phyloP scores from a whole-genome alignment of 2,113 vertebrate genomes.

The Gasterosteus nipponicus region DNA sequence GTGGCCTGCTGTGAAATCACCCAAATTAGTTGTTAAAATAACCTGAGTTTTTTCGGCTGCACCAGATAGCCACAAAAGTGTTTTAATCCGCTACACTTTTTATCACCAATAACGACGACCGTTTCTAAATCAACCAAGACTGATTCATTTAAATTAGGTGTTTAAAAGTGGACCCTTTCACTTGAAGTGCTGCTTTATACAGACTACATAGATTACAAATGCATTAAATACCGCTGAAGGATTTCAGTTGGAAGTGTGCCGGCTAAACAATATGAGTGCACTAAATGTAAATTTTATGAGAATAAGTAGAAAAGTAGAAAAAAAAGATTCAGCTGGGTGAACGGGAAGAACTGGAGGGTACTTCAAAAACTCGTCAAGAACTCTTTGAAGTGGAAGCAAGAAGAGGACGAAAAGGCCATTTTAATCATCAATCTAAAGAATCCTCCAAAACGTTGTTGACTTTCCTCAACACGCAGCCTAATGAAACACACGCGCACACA shows the following conservation, averaged over 20 bases:
- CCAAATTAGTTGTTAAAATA: neutral
- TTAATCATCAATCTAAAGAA: constrained; percentile 60
- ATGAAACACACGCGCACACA: constrained; percentile 30
- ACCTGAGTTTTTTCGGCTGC: constrained; percentile 7
- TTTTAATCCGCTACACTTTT: neutral
- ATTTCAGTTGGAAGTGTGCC: constrained; percentile 11
- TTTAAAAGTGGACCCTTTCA: neutral
- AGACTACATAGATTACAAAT: neutral
- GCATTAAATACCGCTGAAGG: neutral
- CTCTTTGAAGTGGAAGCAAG: constrained; percentile 19
- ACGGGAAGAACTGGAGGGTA: constrained; percentile 14
- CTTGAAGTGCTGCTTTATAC: neutral
- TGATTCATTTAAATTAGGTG: neutral
- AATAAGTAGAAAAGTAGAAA: too few species aligned
- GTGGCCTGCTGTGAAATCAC: neutral
- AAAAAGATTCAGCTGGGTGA: constrained; percentile 7
- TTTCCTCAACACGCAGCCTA: constrained; percentile 18
- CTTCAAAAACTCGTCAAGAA: constrained; percentile 53
- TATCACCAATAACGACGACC: neutral
- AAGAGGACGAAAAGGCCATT: constrained; percentile 62
- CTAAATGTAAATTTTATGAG: neutral
- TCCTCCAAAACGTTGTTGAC: constrained; percentile 26
- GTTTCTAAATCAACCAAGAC: neutral
- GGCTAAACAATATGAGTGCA: constrained; percentile 9
- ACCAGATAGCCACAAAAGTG: neutral